Evolutionary conservation across 2,888 invertebrate species (phyloP).

Genomic region (Agrotis clavis): DNA sequence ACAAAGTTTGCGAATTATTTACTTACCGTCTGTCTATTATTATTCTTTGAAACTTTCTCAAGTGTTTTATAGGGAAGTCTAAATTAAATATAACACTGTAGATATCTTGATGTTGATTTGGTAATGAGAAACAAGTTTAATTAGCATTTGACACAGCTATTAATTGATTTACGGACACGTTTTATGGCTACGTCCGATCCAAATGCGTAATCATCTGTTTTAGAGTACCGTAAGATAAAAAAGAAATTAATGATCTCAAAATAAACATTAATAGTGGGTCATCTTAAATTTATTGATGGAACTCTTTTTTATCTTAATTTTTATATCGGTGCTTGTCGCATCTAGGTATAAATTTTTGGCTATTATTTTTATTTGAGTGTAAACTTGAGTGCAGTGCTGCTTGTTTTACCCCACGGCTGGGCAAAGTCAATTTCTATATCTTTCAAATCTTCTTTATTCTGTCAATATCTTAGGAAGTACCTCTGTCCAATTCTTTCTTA

Average conservation of each 20-base stretch:
- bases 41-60: conserved; percentile 34
- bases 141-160: conserved; percentile 68
- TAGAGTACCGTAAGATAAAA: conserved; percentile 48
- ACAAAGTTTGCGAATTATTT: conserved; percentile 21
- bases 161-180: conserved; percentile 71
- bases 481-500: too few relatives aligned
- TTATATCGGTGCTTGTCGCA: not conserved
- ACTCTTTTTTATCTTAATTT: not conserved
- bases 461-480: too few relatives aligned
- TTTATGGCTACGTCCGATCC: conserved; percentile 71
- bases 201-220: conserved; percentile 63
- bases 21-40: conserved; percentile 5
- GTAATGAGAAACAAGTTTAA: conserved; percentile 65
- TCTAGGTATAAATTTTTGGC: not conserved
- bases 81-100: conserved; percentile 11
- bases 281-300: not conserved
- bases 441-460: too few relatives aligned
- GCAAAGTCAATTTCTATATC: too few relatives aligned
- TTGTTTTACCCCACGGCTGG: not conserved
- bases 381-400: not conserved
- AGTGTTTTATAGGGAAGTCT: not conserved
- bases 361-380: not conserved
- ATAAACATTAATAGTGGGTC: not conserved
- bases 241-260: conserved; percentile 4
- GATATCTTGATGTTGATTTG: conserved; percentile 21